Evolutionary conservation across 2,113 vertebrate genomes (phyloP).

Genomic region (Gasterosteus aculeatus): DNA sequence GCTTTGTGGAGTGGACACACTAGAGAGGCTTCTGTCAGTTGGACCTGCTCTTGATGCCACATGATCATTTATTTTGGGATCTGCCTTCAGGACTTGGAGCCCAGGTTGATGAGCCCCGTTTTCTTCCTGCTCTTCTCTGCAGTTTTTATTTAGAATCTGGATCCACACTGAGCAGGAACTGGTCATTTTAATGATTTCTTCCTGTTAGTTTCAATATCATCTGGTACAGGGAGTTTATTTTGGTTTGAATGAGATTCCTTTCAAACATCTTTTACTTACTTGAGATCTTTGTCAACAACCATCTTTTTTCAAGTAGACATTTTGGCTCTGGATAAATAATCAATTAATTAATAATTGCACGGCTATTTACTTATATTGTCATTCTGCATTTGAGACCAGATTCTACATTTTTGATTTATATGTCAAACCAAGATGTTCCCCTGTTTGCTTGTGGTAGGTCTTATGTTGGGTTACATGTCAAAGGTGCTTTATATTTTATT

Average conservation of each 20-base stretch:
- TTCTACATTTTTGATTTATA: not conserved
- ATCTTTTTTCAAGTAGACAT: constrained; percentile 3
- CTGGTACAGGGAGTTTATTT: not conserved
- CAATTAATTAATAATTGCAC: not conserved
- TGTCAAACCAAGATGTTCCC: not conserved
- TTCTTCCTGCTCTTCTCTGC: not conserved
- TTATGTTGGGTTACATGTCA: no score
- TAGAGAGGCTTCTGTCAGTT: constrained; percentile 8
- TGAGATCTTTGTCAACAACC: constrained; percentile 1
- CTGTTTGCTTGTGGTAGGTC: not conserved
- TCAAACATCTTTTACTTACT: not conserved
- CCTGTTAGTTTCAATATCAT: not conserved
- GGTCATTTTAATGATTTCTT: not conserved
- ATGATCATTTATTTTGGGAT: not conserved
- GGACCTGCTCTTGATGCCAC: constrained; percentile 2
- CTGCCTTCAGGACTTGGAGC: not conserved
- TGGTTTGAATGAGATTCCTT: not conserved
- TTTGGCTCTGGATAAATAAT: not conserved
- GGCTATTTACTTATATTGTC: not conserved
- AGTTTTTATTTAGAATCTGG: no score
- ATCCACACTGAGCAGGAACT: not conserved
- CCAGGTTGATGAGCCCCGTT: not conserved
- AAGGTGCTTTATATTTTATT: not conserved
- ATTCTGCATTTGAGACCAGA: not conserved
- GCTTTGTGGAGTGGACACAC: constrained; percentile 21